Base-by-base conservation (phyloP, 2,797 vertebrate genomes). In the Distichodus sexfasciatus region DNA sequence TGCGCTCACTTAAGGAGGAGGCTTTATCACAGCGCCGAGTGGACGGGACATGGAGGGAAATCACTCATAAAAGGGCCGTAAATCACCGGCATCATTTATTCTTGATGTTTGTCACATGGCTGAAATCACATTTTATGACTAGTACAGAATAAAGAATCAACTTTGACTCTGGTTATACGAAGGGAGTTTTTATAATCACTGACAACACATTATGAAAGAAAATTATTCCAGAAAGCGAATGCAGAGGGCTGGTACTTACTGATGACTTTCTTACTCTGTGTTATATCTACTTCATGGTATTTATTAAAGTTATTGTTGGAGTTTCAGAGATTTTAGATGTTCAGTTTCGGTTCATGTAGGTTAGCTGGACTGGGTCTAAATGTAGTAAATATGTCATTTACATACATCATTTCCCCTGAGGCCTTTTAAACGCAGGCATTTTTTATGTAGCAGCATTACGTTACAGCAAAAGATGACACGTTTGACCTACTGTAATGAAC, bases 21-120 rank as follows among this genome's bases (percentile, higher is more conserved):
- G 33, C 15, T 47, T 24, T n/a, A 23, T 40, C 15, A 11, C 21
- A 31, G n/a, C 10, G 23, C 14, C 58, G 60, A 64, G 46, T 57
- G 31, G 69, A 58, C 51, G 46, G 17, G 40, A 71, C 29, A 3
- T 1, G 46, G 31, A 50, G 38, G 41, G 33, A 50, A 58, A 71
- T 57, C 48, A 65, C 28, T 48, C 60, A 64, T 57, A 58, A 71
- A 31, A 64, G 36, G n/a, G 54, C 50, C 1, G 31, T 55, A 71
- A 71, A 40, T 71, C 69, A 50, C 51, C 33, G 14, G 9, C 26
- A 38, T 36, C 67, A 62, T 57, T 17, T 61, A n/a, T 28, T 28
- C 47, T 69, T 61, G 57, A 69, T 69, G 57, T 76, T 61, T n/a
- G n/a, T 69, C 61, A 40, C 24, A 59, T 3, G 2, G 14, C 48